These are phyloP conservation scores for Campaea margaritaria DNA, from an alignment of 2,888 invertebrate genomes.

Conservation along the genomic window DNA sequence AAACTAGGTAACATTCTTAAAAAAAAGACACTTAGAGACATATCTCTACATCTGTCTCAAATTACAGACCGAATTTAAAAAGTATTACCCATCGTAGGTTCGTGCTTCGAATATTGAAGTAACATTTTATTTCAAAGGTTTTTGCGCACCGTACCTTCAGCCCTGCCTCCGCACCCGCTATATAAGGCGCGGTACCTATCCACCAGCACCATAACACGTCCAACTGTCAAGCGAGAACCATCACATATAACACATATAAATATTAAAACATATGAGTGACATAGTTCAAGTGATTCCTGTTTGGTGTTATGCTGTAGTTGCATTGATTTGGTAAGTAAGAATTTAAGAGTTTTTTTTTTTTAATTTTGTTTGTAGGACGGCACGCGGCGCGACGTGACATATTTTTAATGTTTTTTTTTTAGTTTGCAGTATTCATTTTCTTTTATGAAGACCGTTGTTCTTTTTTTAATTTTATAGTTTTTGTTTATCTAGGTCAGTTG, in stretches of 20 bases:
- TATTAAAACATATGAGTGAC: conserved; percentile 21
- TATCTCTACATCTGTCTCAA: too few species aligned
- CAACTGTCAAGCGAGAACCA: conserved; percentile 46
- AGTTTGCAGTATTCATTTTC: too few species aligned
- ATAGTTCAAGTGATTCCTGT: conserved; percentile 6
- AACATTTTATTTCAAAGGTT: conserved; percentile 4
- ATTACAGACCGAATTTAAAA: too few species aligned
- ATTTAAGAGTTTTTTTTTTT: background rate
- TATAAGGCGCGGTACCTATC: conserved; percentile 51
- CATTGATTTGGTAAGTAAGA: conserved; percentile 35
- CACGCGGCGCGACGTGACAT: background rate
- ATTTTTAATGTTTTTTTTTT: background rate
- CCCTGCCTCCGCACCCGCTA: conserved; percentile 45
- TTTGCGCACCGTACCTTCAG: conserved; percentile 55
- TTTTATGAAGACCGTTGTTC: too few species aligned
- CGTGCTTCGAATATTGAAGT: background rate
- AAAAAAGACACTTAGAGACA: too few species aligned
- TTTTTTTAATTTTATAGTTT: too few species aligned
- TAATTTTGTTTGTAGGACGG: background rate
- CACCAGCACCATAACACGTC: conserved; percentile 51
- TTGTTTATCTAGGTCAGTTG: too few species aligned
- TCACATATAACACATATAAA: conserved; percentile 15
- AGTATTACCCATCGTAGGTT: too few species aligned
- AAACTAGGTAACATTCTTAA: too few species aligned
- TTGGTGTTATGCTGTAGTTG: conserved; percentile 38